phyloP scores from a whole-genome alignment of 2,888 invertebrate genomes.

The Coelogynopora nodosa region DNA sequence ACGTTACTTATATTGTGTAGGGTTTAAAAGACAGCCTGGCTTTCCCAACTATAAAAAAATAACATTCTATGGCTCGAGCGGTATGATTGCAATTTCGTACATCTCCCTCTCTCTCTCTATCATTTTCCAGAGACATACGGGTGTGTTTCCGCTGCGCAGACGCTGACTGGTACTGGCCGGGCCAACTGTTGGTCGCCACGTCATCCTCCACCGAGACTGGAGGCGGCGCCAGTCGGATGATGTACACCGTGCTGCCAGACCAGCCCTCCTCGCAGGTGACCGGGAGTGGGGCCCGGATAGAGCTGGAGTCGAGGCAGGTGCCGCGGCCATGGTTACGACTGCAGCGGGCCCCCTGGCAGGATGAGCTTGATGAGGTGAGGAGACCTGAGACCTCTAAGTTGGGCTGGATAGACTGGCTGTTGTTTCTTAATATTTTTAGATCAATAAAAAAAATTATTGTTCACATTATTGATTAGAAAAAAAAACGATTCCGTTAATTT shows the following conservation, averaged over 20 bases:
- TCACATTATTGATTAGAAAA: too few relatives aligned
- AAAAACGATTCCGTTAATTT: too few relatives aligned
- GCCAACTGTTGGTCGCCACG: not conserved
- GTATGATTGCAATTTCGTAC: too few relatives aligned
- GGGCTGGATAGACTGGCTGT: too few relatives aligned
- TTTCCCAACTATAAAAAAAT: too few relatives aligned
- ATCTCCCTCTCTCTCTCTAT: too few relatives aligned
- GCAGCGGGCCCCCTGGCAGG: slow-evolving; percentile 90
- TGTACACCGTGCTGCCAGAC: slow-evolving; percentile 23
- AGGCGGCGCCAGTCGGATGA: not conserved
- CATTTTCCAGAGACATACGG: slow-evolving; percentile 4
- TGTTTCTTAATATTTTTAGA: too few relatives aligned
- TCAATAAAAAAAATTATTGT: too few relatives aligned
- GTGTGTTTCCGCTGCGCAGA: slow-evolving; percentile 25
- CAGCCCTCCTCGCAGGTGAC: slow-evolving; percentile 27
- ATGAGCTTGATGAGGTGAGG: slow-evolving; percentile 70
- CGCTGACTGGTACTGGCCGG: slow-evolving; percentile 26
- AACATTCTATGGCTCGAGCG: too few relatives aligned
- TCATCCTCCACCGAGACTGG: not conserved
- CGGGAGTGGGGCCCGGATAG: not conserved
- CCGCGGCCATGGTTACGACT: slow-evolving; percentile 82
- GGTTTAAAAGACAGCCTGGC: too few relatives aligned
- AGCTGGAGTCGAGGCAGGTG: not conserved
- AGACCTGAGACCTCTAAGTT: too few relatives aligned
- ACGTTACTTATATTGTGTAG: too few relatives aligned